Evolutionary conservation across 1,140 invertebrate genomes (phyloP), one percentile per base, ranked within the genome.

Genomic region (Drosophila teissieri): DNA sequence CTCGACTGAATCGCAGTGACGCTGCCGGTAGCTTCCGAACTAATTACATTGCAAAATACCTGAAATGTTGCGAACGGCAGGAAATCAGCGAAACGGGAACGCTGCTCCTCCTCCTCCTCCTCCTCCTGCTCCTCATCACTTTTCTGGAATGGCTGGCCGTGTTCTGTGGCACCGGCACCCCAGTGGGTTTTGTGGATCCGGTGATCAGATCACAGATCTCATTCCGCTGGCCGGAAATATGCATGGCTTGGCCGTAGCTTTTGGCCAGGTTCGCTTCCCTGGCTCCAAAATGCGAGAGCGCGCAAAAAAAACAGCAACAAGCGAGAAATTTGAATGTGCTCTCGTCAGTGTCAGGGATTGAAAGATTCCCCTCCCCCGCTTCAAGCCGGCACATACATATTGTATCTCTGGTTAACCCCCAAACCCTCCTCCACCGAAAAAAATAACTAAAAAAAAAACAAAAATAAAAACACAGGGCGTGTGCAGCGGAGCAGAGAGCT

Each of bases 21-120:
- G 37, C 19, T 31, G 39, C 27, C 19, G 52, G 48, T 19, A 68
- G 56, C 48, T 56, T 61, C 48, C 62, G 48, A 64, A 70, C 73
- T 89, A 89, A 89, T 89, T 89, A 79, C 79, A 73, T 73, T 60
- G 80, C 83, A 76, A 80, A 77, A 86, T 86, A 89, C 75, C 78
- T 86, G 70, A 74, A 76, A 83, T 83, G 76, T 56, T 52, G 53
- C 27, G 27, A 57, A 58, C 55, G 57, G 64, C 82, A 82, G 78
- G 64, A 82, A 86, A 84, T 80, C 80, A 70, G 64, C 67, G 80
- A 78, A 82, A 52, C 70, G 62, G 80, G 62, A 83, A 78, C 56
- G 24, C 1, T 54, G 36, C 12, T 19, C 2, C 37, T 39, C 12
- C 31, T 31, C 19, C 19, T 19, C 19, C 12, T 19, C 0, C 37